These are phyloP conservation scores for Glaucidium brasilianum DNA, from an alignment of 2,113 vertebrate genomes.

Conservation along the genomic window DNA sequence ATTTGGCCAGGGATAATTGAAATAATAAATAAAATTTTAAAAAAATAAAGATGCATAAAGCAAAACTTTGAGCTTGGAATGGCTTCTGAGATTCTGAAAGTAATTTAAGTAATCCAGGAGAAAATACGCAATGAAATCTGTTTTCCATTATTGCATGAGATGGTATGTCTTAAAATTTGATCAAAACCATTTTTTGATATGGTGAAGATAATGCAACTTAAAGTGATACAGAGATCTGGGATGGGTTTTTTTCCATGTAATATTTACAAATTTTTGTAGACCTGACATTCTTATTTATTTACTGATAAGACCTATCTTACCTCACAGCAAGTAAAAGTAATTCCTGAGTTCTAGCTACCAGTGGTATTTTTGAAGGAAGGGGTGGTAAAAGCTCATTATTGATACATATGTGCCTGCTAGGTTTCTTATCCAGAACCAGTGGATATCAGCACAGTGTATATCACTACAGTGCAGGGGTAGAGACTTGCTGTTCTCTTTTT, in stretches of 20 bases:
- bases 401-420: fast-evolving
- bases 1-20: neutral
- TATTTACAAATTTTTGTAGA: neutral
- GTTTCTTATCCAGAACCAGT: neutral
- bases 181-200: neutral
- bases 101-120: neutral
- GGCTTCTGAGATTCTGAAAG: constrained; percentile 2
- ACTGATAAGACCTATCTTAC: neutral
- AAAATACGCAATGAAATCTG: neutral
- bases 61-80: neutral
- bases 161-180: neutral
- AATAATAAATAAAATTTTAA: neutral
- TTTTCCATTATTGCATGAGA: neutral
- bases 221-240: neutral
- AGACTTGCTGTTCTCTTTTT: neutral
- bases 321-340: neutral
- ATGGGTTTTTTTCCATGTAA: neutral
- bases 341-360: neutral
- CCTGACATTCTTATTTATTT: neutral
- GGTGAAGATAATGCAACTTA: neutral
- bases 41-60: neutral
- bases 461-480: neutral
- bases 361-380: neutral
- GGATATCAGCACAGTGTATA: neutral
- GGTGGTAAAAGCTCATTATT: neutral